Percentiles rank a stretch among this genome's conserved stretches.
Conservation (phyloP, 2,113 vertebrate genomes). For the Peromyscus californicus region DNA sequence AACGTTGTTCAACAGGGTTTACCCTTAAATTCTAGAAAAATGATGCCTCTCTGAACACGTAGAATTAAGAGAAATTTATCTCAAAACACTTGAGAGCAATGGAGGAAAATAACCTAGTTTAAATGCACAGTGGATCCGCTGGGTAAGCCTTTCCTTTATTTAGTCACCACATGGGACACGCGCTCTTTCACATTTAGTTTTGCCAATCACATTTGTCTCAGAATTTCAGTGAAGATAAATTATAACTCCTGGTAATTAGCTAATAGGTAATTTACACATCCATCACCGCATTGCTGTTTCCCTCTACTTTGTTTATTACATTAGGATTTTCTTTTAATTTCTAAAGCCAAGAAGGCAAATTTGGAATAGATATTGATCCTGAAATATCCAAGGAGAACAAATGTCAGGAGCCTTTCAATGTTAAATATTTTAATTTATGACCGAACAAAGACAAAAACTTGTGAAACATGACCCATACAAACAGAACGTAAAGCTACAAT, state of each 20-base stretch:
- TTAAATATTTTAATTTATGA: conserved; percentile 25
- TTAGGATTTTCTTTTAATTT: conserved; percentile 18
- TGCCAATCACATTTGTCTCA: conserved; percentile 57
- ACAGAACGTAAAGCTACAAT: background rate
- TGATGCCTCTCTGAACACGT: background rate
- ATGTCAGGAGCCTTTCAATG: background rate
- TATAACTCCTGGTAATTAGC: conserved; percentile 51
- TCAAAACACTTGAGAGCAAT: background rate
- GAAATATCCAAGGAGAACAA: conserved; percentile 13
- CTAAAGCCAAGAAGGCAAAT: conserved; percentile 9
- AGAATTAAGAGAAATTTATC: background rate
- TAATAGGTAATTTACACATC: conserved; percentile 69
- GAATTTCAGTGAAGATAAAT: conserved; percentile 69
- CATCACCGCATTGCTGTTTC: conserved; percentile 9
- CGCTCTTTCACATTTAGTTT: conserved; percentile 42
- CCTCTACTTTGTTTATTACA: conserved; percentile 23
- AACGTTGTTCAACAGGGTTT: background rate
- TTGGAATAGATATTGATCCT: background rate
- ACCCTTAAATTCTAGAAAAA: background rate
- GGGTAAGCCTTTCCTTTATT: background rate
- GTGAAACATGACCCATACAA: background rate
- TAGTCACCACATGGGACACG: background rate
- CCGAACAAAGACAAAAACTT: background rate
- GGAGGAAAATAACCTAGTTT: background rate
- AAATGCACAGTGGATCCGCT: conserved; percentile 1